Base-by-base conservation (phyloP, 2,113 vertebrate species). In the Scopus umbretta region DNA sequence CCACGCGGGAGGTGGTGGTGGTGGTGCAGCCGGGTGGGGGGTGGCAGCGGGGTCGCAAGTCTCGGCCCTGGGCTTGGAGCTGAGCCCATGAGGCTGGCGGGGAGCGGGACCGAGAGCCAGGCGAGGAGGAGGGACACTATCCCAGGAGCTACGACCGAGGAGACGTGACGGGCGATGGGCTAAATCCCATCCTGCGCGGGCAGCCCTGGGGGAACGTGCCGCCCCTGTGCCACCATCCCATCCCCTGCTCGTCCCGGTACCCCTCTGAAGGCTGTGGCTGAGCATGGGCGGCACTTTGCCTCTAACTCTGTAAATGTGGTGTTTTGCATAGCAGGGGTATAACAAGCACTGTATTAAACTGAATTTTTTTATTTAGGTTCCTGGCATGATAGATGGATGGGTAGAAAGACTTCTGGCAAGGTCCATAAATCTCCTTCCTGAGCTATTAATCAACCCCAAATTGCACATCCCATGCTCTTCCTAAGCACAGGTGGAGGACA, bases 41-140 rank as follows among this genome's bases (percentile, higher is more conserved):
- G 38, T 6, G 61, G 8, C 38, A 34, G 22, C 1, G 6, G 38
- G 61, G 18, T 16, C 66, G 32, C 53, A 8, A 8, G 49, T 29
- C 27, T 59, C 70, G 29, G 36, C 45, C 22, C 26, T 10, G 49
- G 65, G 17, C 19, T 16, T 27, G 26, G 56, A 58, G 42, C 9
- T 62, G 63, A 61, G 38, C 45, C n/a, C 29, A 5, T 5, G 61
- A 16, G 32, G 32, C 36, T 53, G 56, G 27, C 2, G 5, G 36
- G 58, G 19, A n/a, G 43, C 3, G 1, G 55, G 49, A 82, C 32
- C 0, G 3, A 16, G 47, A 19, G 26, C n/a, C 17, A 4, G 0
- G 2, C 3, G 10, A 56, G 73, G 9, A 42, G 56, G 15, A 70
- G 20, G 42, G n/a, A 32, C 6, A 0, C 15, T 27, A 4, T 11